Base-by-base conservation (phyloP, 2,797 vertebrate genomes). In the Spinibarbus caldwelli region DNA sequence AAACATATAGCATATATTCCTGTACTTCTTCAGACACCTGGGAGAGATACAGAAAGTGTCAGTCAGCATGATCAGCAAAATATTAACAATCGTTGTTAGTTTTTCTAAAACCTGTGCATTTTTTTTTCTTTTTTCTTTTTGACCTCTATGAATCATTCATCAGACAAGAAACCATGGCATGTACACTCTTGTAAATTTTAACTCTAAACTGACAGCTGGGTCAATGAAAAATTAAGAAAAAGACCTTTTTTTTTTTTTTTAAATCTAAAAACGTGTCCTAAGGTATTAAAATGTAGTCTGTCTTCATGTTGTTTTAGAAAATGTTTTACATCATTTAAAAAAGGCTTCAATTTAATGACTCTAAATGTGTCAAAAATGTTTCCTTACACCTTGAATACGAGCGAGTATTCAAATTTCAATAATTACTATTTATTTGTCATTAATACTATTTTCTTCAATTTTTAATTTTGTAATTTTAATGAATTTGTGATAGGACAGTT, bases 21-120 rank as follows among this genome's bases (percentile, higher is more conserved):
- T 95, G 88, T 96, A 95, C 57, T 94, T 95, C 91, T 96, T 97
- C 91, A 97, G 88, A 86, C 93, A 96, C 92, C 97, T 97, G 85
- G 11, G 23, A 29, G 71, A 54, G 64, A 86, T 21, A 86, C n/a
- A 43, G 19, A 78, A 78, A n/a, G 4, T 14, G 5, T 59, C 43
- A 59, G 83, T 84, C 82, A 78, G 73, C 47, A 70, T 59, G 6
- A 75, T 76, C 19, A 68, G 38, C 21, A 68, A 29, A 57, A 1
- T 4, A 71, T 38, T n/a, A 36, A 34, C 14, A 81, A 54, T 73
- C 67, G 7, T 41, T 62, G 8, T 83, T 9, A 49, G 41, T 43
- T 73, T 73, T 82, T 17, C 8, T 45, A 14, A 79, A 49, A 15
- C 45, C 62, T 38, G 26, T 49, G 78, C 8, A 3, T 15, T 38